Conservation (phyloP, 1,140 invertebrate species). For the Drosophila sucinea region DNA sequence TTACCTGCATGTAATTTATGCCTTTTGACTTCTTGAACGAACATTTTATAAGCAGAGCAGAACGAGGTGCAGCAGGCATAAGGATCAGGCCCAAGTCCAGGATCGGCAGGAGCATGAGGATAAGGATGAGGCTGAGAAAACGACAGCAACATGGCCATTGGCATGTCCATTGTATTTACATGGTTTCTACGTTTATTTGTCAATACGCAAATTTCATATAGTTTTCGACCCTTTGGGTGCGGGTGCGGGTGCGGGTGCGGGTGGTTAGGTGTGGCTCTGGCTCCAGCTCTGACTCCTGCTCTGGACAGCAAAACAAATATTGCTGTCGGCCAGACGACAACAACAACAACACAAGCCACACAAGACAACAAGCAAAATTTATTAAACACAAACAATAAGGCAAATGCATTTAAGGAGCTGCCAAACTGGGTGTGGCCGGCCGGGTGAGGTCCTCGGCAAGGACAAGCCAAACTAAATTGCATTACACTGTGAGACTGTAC, state of each 20-base stretch:
- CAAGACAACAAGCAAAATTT: conserved; percentile 76
- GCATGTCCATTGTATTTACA: conserved; percentile 79
- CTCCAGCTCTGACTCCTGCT: conserved; percentile 53
- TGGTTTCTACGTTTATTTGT: conserved; percentile 78
- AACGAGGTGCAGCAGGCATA: conserved; percentile 5
- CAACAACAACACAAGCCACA: conserved; percentile 6
- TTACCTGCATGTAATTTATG: conserved; percentile 82
- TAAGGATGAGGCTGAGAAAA: background rate
- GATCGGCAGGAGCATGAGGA: background rate
- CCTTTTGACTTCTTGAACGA: conserved; percentile 74
- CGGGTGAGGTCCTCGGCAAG: conserved; percentile 31
- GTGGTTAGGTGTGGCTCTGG: background rate
- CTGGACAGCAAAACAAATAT: conserved; percentile 76
- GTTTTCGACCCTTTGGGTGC: conserved; percentile 39
- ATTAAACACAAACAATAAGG: conserved; percentile 82
- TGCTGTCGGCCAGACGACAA: conserved; percentile 55
- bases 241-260: conserved; percentile 27
- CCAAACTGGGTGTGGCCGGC: conserved; percentile 45
- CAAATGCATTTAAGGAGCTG: conserved; percentile 73
- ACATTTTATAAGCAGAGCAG: conserved; percentile 50
- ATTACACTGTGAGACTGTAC: conserved; percentile 58
- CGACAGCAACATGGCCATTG: conserved; percentile 64
- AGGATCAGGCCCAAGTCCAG: conserved; percentile 11
- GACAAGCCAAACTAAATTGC: conserved; percentile 80
- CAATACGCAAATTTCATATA: conserved; percentile 81